Percentiles rank a stretch among this genome's conserved stretches.
Conservation (phyloP, 2,888 invertebrate species). For the Caenorhabditis wallacei region DNA sequence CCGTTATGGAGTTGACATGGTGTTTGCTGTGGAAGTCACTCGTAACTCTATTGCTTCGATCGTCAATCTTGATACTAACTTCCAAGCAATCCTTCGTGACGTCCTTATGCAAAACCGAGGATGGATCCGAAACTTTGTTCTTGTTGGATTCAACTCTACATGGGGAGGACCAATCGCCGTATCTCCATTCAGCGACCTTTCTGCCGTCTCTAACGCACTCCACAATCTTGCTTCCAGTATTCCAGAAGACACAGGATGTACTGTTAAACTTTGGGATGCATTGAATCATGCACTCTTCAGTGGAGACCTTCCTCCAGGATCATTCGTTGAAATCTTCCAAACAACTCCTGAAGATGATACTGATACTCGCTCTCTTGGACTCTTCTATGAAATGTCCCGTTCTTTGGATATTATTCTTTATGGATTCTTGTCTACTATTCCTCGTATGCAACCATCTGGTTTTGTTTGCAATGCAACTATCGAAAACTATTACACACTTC, state of each 20-base stretch:
- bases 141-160: conserved; percentile 74
- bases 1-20: conserved; percentile 71
- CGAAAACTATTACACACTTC: conserved; percentile 64
- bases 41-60: conserved; percentile 62
- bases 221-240: conserved; percentile 32
- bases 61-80: conserved; percentile 54
- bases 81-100: conserved; percentile 72
- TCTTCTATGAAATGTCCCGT: conserved; percentile 66
- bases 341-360: conserved; percentile 70
- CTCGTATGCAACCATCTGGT: conserved; percentile 53
- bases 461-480: conserved; percentile 69
- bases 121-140: conserved; percentile 74
- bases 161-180: conserved; percentile 72
- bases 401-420: conserved; percentile 57
- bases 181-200: conserved; percentile 52
- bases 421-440: conserved; percentile 59
- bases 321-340: conserved; percentile 73
- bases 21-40: conserved; percentile 74
- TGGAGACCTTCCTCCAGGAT: conserved; percentile 65
- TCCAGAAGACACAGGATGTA: conserved; percentile 68
- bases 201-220: conserved; percentile 58
- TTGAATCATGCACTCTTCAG: conserved; percentile 61
- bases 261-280: conserved; percentile 72
- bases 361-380: conserved; percentile 49
- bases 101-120: conserved; percentile 61